Percentiles rank a stretch among this genome's conserved stretches.
Evolutionary conservation across 2,113 vertebrate species (phyloP).

Genomic region (Gymnarchus niloticus): DNA sequence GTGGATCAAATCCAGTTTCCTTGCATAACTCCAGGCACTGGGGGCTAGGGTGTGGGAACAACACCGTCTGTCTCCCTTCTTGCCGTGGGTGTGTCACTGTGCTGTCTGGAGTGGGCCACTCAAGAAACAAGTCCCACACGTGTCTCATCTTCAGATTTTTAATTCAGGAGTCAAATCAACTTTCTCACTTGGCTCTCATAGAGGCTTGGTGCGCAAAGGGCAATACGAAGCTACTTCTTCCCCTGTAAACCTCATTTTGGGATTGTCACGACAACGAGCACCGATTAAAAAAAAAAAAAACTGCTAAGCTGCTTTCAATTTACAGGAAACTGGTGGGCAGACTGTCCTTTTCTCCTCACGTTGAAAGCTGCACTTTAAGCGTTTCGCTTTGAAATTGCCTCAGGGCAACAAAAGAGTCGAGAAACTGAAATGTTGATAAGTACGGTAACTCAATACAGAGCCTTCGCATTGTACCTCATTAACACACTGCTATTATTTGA

Average conservation of each 20-base stretch:
- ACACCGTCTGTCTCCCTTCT: background rate
- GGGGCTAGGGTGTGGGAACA: background rate
- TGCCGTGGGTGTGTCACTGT: background rate
- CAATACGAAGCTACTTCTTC: background rate
- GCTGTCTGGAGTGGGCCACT: too few relatives aligned
- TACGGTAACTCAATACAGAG: background rate
- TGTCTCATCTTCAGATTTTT: background rate
- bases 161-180: background rate
- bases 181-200: background rate
- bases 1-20: background rate
- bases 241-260: background rate
- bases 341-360: background rate
- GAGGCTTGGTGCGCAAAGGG: too few relatives aligned
- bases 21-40: background rate
- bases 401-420: background rate
- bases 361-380: background rate
- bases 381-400: background rate
- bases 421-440: background rate
- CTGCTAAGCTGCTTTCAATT: background rate
- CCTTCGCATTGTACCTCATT: background rate
- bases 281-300: background rate
- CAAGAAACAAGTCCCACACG: too few relatives aligned
- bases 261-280: background rate
- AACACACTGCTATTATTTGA: background rate
- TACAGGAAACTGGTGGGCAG: background rate